phyloP scores from a whole-genome alignment of 2,113 vertebrate species.

The Calonectris borealis region DNA sequence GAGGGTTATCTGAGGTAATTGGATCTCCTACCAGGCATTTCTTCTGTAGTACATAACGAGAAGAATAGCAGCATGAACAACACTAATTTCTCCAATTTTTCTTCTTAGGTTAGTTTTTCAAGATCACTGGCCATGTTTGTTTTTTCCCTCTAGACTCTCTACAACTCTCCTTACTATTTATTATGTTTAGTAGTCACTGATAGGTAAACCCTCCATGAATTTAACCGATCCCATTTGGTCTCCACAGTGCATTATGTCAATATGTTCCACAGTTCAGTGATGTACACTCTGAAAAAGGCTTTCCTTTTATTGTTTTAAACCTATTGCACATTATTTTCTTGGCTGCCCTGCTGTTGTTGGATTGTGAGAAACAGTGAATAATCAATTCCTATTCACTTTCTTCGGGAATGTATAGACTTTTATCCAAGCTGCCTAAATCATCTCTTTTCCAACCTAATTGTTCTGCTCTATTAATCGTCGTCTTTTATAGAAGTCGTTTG shows the following conservation, averaged over 20 bases:
- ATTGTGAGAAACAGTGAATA: not conserved
- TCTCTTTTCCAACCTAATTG: conserved; percentile 10
- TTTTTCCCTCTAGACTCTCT: not conserved
- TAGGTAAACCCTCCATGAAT: not conserved
- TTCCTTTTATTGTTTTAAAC: conserved; percentile 24
- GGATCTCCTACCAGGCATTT: not conserved
- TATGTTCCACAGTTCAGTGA: not conserved
- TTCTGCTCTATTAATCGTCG: not conserved
- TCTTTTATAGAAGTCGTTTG: not conserved
- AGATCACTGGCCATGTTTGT: not conserved
- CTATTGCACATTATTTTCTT: conserved; percentile 9
- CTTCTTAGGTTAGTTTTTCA: not conserved
- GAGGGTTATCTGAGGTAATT: not conserved
- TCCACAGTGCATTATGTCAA: not conserved
- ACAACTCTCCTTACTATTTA: not conserved
- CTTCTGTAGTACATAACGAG: not conserved
- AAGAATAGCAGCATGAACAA: not conserved
- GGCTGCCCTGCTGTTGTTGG: not conserved
- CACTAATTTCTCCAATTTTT: not conserved
- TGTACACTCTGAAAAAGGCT: not conserved
- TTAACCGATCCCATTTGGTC: not conserved
- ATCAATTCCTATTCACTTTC: conserved; percentile 47
- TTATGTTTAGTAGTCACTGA: not conserved
- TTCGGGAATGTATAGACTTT: conserved; percentile 21
- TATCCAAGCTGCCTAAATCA: not conserved